Conservation (phyloP, 2,113 vertebrate species). For the Phalacrocorax pelagicus region DNA sequence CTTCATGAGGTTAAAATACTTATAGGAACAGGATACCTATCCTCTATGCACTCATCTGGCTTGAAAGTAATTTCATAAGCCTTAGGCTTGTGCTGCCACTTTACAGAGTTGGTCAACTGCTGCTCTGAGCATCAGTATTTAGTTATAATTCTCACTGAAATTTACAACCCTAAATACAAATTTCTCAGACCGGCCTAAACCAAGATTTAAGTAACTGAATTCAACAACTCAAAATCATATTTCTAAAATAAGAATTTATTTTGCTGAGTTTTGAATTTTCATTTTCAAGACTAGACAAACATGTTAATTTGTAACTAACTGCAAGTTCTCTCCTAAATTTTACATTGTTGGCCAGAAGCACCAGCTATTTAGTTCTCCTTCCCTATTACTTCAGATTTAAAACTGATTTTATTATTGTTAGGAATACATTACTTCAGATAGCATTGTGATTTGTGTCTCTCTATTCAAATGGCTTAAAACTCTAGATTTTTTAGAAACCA, state of each 20-base stretch:
- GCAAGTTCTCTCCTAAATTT: background rate
- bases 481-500: background rate
- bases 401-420: background rate
- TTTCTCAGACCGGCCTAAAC: background rate
- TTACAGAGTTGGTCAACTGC: background rate
- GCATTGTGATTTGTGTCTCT: background rate
- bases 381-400: background rate
- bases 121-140: background rate
- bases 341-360: background rate
- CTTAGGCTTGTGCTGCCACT: background rate
- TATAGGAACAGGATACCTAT: background rate
- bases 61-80: background rate
- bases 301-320: background rate
- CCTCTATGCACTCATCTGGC: too few relatives aligned
- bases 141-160: background rate
- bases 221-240: background rate
- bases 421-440: background rate
- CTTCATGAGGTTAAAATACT: background rate
- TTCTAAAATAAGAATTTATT: background rate
- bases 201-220: background rate
- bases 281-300: background rate
- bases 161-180: background rate
- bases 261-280: background rate
- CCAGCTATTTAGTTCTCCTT: background rate
- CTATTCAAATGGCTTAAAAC: background rate